A percentile compares a stretch with the other conserved stretches of the same genome.
Evolutionary conservation across 2,797 vertebrate species (phyloP).

Genomic region (Lagodon rhomboides): DNA sequence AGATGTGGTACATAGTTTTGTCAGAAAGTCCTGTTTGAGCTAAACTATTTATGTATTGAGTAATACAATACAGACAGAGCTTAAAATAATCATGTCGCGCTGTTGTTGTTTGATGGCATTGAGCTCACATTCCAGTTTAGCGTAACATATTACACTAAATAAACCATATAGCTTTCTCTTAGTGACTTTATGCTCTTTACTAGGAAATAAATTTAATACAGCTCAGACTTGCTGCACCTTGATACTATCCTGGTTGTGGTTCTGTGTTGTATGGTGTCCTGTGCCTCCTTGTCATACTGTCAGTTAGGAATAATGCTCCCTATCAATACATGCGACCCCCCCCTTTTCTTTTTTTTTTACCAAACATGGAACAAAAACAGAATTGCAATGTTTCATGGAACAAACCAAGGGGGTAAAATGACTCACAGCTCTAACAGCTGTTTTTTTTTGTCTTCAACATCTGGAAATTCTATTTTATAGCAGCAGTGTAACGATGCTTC

Average conservation of each 20-base stretch:
- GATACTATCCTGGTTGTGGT: background rate
- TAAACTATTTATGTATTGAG: background rate
- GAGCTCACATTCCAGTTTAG: background rate
- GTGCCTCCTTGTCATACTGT: background rate
- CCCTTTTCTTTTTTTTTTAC: background rate
- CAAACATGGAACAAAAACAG: background rate
- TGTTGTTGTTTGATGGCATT: background rate
- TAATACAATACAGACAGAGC: background rate
- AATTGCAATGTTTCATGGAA: conserved; percentile 15
- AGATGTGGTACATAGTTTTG: background rate
- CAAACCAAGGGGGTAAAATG: conserved; percentile 12
- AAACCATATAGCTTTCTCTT: conserved; percentile 7
- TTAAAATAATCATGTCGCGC: background rate
- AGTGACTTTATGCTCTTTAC: background rate
- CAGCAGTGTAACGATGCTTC: conserved; percentile 31
- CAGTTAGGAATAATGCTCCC: background rate
- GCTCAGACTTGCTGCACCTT: background rate
- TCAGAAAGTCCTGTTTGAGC: background rate
- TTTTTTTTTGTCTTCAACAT: conserved; percentile 23
- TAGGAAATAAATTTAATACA: background rate
- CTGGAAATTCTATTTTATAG: conserved; percentile 26
- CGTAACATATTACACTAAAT: conserved; percentile 7
- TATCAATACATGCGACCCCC: background rate
- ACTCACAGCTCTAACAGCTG: background rate
- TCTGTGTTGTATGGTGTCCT: background rate